A percentile compares a stretch with the other conserved stretches of the same genome.
Conservation (phyloP, 2,888 invertebrate genomes). For the Zele albiditarsus region DNA sequence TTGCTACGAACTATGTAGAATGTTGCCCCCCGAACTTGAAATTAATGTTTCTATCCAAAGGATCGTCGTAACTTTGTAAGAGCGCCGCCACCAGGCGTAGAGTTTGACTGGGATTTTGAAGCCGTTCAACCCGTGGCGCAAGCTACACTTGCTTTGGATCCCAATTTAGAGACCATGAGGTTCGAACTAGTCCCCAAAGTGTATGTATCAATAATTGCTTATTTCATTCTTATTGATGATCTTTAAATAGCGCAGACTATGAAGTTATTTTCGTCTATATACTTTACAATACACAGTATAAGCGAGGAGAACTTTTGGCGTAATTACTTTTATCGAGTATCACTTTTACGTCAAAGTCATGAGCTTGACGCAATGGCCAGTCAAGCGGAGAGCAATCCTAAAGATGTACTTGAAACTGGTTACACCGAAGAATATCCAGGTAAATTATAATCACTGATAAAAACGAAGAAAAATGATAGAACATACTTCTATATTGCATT, state of each 20-base stretch:
- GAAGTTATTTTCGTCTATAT: constrained; percentile 13
- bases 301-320: constrained; percentile 99
- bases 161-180: constrained; percentile 97
- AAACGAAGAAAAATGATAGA: constrained; percentile 32
- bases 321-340: constrained; percentile 99
- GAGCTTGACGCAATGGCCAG: constrained; percentile 83
- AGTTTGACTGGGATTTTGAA: constrained; percentile 96
- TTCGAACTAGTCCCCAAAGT: constrained; percentile 99
- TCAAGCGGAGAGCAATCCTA: constrained; percentile 67
- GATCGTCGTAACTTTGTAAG: constrained; percentile 98
- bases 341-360: constrained; percentile 97
- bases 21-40: too few species aligned
- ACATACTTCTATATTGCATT: constrained; percentile 22
- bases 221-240: background rate
- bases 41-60: constrained; percentile 73
- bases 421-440: constrained; percentile 78
- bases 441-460: constrained; percentile 61
- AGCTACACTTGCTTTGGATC: constrained; percentile 95
- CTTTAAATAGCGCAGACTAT: background rate
- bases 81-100: constrained; percentile 95
- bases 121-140: constrained; percentile 93
- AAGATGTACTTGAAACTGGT: constrained; percentile 65
- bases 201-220: constrained; percentile 77
- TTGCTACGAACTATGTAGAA: too few species aligned
- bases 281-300: constrained; percentile 77